These are phyloP conservation scores for Hexactinellida sp. DNA, from an alignment of 37 sponge, comb jelly and placozoan species.

Conservation along the genomic window DNA sequence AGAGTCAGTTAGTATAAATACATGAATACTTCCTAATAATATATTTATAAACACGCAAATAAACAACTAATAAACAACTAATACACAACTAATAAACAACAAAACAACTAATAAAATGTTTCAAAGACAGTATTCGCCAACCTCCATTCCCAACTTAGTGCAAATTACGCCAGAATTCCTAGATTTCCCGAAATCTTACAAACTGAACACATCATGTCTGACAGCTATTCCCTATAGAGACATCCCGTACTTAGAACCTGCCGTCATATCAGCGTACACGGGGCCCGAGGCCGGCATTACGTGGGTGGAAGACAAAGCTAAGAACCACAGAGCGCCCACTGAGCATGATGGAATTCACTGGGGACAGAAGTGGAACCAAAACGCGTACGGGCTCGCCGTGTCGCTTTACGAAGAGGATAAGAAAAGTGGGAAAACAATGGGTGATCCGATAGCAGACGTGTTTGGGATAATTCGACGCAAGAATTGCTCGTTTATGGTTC, in stretches of 20 bases:
- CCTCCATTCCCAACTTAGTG: neutral
- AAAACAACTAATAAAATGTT: neutral
- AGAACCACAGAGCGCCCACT: neutral
- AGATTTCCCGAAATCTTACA: neutral
- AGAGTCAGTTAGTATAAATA: no score
- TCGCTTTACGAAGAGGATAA: conserved; percentile 69
- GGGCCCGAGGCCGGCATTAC: conserved; percentile 71
- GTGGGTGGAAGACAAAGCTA: conserved; percentile 24
- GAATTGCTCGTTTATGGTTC: conserved; percentile 51
- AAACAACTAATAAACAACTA: no score
- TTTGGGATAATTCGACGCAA: conserved; percentile 40
- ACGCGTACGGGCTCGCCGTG: conserved; percentile 65
- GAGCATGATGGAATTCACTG: neutral
- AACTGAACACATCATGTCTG: neutral
- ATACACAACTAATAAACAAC: no score
- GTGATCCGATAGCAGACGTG: conserved; percentile 86
- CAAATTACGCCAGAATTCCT: neutral
- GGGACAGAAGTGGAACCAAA: conserved; percentile 36
- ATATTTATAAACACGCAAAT: no score
- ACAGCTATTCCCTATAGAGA: neutral
- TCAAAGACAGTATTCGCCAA: neutral
- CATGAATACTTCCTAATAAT: no score
- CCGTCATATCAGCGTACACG: conserved; percentile 40
- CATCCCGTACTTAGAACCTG: neutral
- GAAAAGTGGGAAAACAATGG: conserved; percentile 10